These are phyloP conservation scores for Scaptomyza flava DNA, from an alignment of 2,888 invertebrate genomes.

Conservation along the genomic window DNA sequence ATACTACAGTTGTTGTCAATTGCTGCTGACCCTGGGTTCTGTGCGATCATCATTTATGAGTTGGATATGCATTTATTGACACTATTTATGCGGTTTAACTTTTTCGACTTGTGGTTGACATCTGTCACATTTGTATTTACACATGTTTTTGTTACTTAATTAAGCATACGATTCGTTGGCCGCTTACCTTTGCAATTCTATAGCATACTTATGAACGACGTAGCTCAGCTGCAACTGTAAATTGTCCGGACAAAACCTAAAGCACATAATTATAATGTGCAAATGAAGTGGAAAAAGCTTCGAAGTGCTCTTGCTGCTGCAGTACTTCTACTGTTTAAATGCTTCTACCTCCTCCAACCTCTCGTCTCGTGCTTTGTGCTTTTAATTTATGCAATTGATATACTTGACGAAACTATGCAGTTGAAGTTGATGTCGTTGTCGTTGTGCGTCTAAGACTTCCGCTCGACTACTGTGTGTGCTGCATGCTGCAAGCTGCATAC, in stretches of 20 bases:
- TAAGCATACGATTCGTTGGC: constrained; percentile 49
- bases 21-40: constrained; percentile 1
- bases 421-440: constrained; percentile 17
- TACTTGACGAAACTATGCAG: constrained; percentile 36
- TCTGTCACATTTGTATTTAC: constrained; percentile 16
- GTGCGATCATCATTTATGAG: constrained; percentile 57
- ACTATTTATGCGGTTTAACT: constrained; percentile 48
- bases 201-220: constrained; percentile 38
- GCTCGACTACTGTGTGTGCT: constrained; percentile 24
- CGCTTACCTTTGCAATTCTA: constrained; percentile 9
- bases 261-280: constrained; percentile 67
- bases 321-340: constrained; percentile 5
- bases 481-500: constrained; percentile 33
- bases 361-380: constrained; percentile 17
- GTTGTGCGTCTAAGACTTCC: constrained; percentile 25
- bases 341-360: not conserved
- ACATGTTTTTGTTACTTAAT: constrained; percentile 47
- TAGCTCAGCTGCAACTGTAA: constrained; percentile 18
- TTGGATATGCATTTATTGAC: constrained; percentile 49
- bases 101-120: constrained; percentile 18
- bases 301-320: constrained; percentile 16
- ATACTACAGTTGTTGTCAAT: constrained; percentile 10
- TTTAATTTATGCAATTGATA: constrained; percentile 71
- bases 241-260: not conserved
- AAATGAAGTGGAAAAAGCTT: constrained; percentile 79